These are phyloP conservation scores for Listronotus bonariensis DNA, from an alignment of 1,140 invertebrate species.

Conservation along the genomic window DNA sequence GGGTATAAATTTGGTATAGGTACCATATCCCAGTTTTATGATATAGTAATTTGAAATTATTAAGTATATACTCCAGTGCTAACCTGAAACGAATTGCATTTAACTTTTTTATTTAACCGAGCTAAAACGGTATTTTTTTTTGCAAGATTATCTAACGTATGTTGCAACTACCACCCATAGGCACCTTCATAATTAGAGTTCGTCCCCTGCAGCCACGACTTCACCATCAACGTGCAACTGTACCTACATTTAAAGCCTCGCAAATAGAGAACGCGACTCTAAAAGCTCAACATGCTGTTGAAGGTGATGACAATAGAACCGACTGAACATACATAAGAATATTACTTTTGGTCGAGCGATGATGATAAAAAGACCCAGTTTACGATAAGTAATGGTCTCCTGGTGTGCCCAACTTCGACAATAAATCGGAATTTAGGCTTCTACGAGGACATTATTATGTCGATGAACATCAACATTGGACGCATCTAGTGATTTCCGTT, in stretches of 20 bases:
- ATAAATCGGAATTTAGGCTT: conserved; percentile 37
- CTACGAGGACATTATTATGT: conserved; percentile 38
- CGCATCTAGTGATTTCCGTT: conserved; percentile 53
- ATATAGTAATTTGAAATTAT: too few species aligned
- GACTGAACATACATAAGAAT: conserved; percentile 45
- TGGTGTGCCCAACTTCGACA: conserved; percentile 46
- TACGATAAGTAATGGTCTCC: conserved; percentile 55
- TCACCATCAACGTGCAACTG: conserved; percentile 18
- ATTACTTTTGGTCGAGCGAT: conserved; percentile 52
- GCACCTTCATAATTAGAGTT: too few species aligned
- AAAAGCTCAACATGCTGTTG: conserved; percentile 29
- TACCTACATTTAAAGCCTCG: conserved; percentile 7
- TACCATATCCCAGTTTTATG: too few species aligned
- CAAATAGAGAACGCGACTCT: background rate
- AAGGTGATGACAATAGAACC: conserved; percentile 41
- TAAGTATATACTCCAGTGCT: too few species aligned
- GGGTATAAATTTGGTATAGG: too few species aligned
- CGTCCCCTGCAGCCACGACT: too few species aligned
- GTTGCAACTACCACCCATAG: too few species aligned
- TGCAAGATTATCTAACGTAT: too few species aligned
- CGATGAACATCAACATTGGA: conserved; percentile 51
- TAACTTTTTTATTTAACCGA: too few species aligned
- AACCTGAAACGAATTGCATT: too few species aligned
- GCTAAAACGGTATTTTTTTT: too few species aligned
- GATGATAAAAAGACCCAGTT: conserved; percentile 52